Base-by-base conservation (phyloP, 2,888 invertebrate species). In the Microctonus aethiopoides region DNA sequence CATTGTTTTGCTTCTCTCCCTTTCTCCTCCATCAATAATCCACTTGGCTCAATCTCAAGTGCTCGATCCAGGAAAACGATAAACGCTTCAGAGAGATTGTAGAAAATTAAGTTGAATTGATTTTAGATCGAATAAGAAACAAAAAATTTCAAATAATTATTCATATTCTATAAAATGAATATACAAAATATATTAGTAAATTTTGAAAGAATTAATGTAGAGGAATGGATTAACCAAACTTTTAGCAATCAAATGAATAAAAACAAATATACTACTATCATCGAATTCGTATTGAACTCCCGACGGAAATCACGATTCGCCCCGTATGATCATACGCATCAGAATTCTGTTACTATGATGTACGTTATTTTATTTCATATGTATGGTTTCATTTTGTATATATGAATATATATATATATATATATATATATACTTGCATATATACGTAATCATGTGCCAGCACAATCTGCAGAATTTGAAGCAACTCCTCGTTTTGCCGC, bases 21-120 rank as follows among this genome's bases (percentile, higher is more conserved):
- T 29, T 29, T 29, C 29, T 7, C 29, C 29, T 29, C 82, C 79
- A 61, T 83, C 84, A 80, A 83, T 85, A 84, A 84, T 85, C 85
- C 84, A 84, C 84, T 84, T 83, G 83, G 80, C 77, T 78, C 76
- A 80, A 82, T 79, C 81, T 82, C 76, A 79, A 83, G 83, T 79
- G 66, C 73, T 68, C 32, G 62, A 54, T 22, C 29, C 65, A 56
- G 67, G 46, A 63, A 63, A 65, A 32, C 71, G 57, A 34, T 57
- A 67, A 74, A 72, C 54, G 46, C 5, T 61, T 51, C 66, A 59
- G 29, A 57, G 24, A 64, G 56, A n/a, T n/a, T n/a, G n/a, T n/a
- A n/a, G n/a, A n/a, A n/a, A n/a, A n/a, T n/a, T n/a, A n/a, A n/a
- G n/a, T n/a, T n/a, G n/a, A n/a, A n/a, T n/a, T n/a, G n/a, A n/a